Evolutionary conservation across 2,113 vertebrate species (phyloP), one percentile per base, ranked within the genome.

Genomic region (Coptodon rendalli): DNA sequence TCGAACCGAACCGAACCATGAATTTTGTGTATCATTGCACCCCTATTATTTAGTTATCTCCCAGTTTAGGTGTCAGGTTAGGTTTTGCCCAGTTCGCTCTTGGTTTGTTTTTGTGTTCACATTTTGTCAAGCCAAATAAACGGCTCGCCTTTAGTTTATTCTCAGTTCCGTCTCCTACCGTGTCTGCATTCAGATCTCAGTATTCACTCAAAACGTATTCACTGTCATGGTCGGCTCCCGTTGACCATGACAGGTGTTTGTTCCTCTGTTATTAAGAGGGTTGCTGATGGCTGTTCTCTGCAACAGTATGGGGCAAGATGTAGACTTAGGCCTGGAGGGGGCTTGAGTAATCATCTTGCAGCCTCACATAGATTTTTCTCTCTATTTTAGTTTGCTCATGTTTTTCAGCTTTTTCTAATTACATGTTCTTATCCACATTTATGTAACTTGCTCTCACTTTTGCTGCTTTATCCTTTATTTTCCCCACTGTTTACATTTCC

Each of bases 281-380:
- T 6, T 61, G 57, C 57, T 61, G 27, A 17, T 61, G 57, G 27
- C 57, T 6, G 57, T 61, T 61, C 0, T 59, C 22, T 56, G 53
- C n/a, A 22, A 29, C 56, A 57, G 7, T 31, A 31, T 31, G 14
- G 3, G 27, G 27, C 5, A 61, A 4, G 57, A 4, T 61, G 57
- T 0, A 31, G 27, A 31, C 57, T 61, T 61, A 0, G 57, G 14
- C 57, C 27, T 61, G 8, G 27, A 56, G 14, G 57, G 13, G 27
- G 0, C 0, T 61, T 31, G 27, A 2, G 57, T 17, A 0, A 17
- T 59, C 57, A 59, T 61, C 14, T 31, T 12, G 16, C 57, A 31
- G 2, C 27, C 14, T 31, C 27, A 31, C 57, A 6, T 31, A 61
- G 27, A 61, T 61, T 31, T 61, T 61, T 61, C 29, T 17, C 14